Evolutionary conservation across 1,140 invertebrate genomes (phyloP).

Genomic region (Scaptodrosophila lebanonensis): DNA sequence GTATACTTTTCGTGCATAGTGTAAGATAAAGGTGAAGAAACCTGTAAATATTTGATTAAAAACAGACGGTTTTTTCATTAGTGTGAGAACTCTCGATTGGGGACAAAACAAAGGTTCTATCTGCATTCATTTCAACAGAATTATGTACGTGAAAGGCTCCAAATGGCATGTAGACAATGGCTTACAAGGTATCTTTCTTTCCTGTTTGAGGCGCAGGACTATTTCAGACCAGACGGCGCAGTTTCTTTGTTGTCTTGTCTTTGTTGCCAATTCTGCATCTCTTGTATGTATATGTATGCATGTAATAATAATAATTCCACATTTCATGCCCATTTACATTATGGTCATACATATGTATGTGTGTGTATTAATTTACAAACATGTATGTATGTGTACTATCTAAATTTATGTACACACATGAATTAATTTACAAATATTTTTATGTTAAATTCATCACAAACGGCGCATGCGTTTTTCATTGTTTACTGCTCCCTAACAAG

Average conservation of each 20-base stretch:
- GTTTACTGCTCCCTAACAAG: conserved; percentile 38
- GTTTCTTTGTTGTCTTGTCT: conserved; percentile 38
- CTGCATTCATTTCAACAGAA: too few species aligned
- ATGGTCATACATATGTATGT: not conserved
- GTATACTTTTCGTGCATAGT: not conserved
- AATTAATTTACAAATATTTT: not conserved
- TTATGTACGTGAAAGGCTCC: too few species aligned
- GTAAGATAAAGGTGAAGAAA: not conserved
- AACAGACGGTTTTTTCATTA: too few species aligned
- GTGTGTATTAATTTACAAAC: conserved; percentile 4
- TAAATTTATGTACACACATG: not conserved
- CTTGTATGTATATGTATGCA: conserved; percentile 14
- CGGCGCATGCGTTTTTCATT: conserved; percentile 56
- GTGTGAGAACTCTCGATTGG: too few species aligned
- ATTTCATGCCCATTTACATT: not conserved
- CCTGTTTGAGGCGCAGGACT: too few species aligned
- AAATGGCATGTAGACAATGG: too few species aligned
- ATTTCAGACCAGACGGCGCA: too few species aligned
- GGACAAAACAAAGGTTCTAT: too few species aligned
- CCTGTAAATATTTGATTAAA: conserved; percentile 26
- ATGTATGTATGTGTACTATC: not conserved
- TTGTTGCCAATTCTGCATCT: too few species aligned
- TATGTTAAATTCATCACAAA: conserved; percentile 26
- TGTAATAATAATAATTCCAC: conserved; percentile 5
- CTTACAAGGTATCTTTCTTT: too few species aligned